These are phyloP conservation scores for Spodoptera frugiperda DNA, from an alignment of 1,140 invertebrate genomes.

Conservation along the genomic window DNA sequence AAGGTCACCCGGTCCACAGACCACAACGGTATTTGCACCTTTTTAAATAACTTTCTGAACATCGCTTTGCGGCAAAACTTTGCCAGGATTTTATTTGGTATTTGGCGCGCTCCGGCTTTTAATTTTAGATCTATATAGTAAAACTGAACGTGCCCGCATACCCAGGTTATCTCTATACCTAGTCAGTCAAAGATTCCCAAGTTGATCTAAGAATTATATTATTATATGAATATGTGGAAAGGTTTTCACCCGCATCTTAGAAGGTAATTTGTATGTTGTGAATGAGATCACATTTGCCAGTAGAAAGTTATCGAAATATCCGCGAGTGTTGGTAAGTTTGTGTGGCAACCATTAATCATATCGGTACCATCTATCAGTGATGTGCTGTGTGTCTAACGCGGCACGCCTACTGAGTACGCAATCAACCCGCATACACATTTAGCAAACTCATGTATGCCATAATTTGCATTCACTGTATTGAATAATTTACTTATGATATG, in stretches of 20 bases:
- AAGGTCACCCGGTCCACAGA: conserved; percentile 14
- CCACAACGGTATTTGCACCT: conserved; percentile 31
- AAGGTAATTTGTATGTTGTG: conserved; percentile 70
- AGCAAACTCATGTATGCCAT: conserved; percentile 51
- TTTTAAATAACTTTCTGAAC: conserved; percentile 35
- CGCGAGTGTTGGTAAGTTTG: conserved; percentile 53
- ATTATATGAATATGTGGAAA: conserved; percentile 56
- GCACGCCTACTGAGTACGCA: conserved; percentile 47
- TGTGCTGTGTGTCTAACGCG: conserved; percentile 18
- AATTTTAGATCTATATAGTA: conserved; percentile 28
- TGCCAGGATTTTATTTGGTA: conserved; percentile 22
- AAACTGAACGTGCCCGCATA: conserved; percentile 28
- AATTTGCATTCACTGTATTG: conserved; percentile 42
- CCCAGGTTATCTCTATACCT: conserved; percentile 9
- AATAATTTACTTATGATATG: conserved; percentile 42
- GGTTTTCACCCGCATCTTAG: conserved; percentile 58
- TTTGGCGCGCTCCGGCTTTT: conserved; percentile 12
- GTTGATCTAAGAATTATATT: conserved; percentile 49
- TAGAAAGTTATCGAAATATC: conserved; percentile 51
- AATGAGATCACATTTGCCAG: conserved; percentile 59
- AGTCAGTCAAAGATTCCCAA: conserved; percentile 34
- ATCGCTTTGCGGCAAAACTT: conserved; percentile 34
- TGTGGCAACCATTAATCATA: conserved; percentile 68
- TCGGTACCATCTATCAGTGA: conserved; percentile 60
- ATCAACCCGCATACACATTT: conserved; percentile 55